Evolutionary conservation across 2,113 vertebrate species (phyloP), one percentile per base, ranked within the genome.

Genomic region (Kryptolebias marmoratus): DNA sequence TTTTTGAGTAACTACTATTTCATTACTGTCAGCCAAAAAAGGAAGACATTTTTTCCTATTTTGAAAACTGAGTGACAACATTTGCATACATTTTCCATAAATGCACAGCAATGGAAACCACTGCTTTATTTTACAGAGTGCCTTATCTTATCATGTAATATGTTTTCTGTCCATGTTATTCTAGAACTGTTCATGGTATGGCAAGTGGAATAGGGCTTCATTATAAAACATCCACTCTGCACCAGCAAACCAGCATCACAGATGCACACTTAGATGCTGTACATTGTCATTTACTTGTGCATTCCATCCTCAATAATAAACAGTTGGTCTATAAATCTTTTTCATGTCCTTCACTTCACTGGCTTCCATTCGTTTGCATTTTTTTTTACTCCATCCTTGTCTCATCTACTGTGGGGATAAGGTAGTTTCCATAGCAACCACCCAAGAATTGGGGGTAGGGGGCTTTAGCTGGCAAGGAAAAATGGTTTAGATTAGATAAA

Each of bases 401-500:
- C 68, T 88, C 59, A 32, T 47, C 70, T 71, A 68, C 66, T 64
- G 68, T 79, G 75, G 77, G 67, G 82, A 82, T 89, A 73, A 89
- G 66, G 87, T 75, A 84, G 92, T 93, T 93, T 91, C 91, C 87
- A 93, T 92, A 84, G 90, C 89, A 93, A 93, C 91, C 74, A 57
- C 55, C 63, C 58, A 88, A 70, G 87, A 91, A 90, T 78, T 89
- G 86, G 81, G 87, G 89, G 86, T 86, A 75, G 87, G 80, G 39
- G 87, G 72, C 73, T 84, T 83, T 72, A 50, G 71, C 88, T 84
- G 86, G 78, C 72, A 78, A 68, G 87, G 82, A 90, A 91, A 76
- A 80, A 89, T 86, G 75, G 84, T 78, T 78, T 81, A 42, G 72
- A 79, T 88, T 80, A 69, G 71, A 84, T 71, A 83, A 89, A 53